Evolutionary conservation across 2,888 invertebrate species (phyloP).

Genomic region (Calameuta idolon): DNA sequence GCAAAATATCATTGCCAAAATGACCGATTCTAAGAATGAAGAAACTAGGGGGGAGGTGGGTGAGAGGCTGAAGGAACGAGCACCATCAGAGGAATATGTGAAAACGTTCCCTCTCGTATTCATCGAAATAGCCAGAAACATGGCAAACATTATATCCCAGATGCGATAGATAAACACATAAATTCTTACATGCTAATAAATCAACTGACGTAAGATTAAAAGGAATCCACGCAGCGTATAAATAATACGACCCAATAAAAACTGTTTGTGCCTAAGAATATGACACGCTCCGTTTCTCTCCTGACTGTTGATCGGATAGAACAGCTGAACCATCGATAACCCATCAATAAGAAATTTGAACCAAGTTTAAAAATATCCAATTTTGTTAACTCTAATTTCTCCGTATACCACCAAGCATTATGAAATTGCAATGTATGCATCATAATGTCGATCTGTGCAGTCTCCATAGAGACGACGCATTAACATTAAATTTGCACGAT

Average conservation of each 20-base stretch:
- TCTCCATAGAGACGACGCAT: not conserved
- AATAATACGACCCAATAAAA: slow-evolving; percentile 23
- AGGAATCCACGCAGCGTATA: slow-evolving; percentile 22
- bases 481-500: not conserved
- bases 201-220: slow-evolving; percentile 27
- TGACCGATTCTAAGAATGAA: not conserved
- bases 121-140: slow-evolving; percentile 9
- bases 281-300: not conserved
- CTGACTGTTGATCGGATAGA: not conserved
- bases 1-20: not conserved
- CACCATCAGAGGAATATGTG: not conserved
- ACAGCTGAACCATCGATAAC: not conserved
- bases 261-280: slow-evolving; percentile 17
- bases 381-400: too few species aligned
- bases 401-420: too few species aligned
- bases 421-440: not conserved
- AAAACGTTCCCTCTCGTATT: slow-evolving; percentile 5
- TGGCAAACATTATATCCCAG: slow-evolving; percentile 26
- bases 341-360: not conserved
- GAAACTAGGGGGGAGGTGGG: too few species aligned
- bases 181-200: slow-evolving; percentile 26
- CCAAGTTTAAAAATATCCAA: too few species aligned
- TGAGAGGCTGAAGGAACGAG: not conserved
- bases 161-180: slow-evolving; percentile 27
- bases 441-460: not conserved